Percentiles rank a stretch among this genome's conserved stretches.
Conservation (phyloP, 2,888 invertebrate species). For the Calliscelio sp. region DNA sequence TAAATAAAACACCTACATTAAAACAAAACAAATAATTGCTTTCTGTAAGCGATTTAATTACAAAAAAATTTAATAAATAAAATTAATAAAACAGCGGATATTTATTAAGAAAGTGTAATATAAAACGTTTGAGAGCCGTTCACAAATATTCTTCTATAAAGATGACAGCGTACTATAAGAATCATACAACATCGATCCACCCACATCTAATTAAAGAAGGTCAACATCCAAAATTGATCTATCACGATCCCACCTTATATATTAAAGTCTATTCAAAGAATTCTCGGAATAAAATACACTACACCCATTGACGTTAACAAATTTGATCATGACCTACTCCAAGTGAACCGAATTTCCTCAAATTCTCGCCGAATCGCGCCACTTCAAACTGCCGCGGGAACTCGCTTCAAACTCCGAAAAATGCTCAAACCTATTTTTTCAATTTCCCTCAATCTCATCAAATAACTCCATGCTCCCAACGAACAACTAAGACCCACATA, state of each 20-base stretch:
- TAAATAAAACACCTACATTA: too few relatives aligned
- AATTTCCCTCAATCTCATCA: too few relatives aligned
- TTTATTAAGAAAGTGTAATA: too few relatives aligned
- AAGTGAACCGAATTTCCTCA: slow-evolving; percentile 16
- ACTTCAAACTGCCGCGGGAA: not conserved
- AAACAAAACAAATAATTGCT: too few relatives aligned
- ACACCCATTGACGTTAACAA: slow-evolving; percentile 8
- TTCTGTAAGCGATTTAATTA: too few relatives aligned
- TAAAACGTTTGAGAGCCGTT: not conserved
- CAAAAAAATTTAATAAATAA: too few relatives aligned
- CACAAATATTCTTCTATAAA: not conserved
- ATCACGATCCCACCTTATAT: not conserved
- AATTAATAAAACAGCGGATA: too few relatives aligned
- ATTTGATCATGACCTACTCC: slow-evolving; percentile 41
- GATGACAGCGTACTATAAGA: not conserved
- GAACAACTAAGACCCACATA: too few relatives aligned
- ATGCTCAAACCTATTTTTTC: too few relatives aligned
- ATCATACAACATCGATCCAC: slow-evolving; percentile 16
- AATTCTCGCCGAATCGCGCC: not conserved
- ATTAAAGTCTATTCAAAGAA: slow-evolving; percentile 6
- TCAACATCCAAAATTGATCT: slow-evolving; percentile 36
- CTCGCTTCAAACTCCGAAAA: not conserved
- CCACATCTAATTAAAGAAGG: slow-evolving; percentile 31
- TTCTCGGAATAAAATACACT: slow-evolving; percentile 9
- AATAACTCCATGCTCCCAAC: too few relatives aligned